Conservation (phyloP, 2,113 vertebrate genomes). For the Ranitomeya imitator region DNA sequence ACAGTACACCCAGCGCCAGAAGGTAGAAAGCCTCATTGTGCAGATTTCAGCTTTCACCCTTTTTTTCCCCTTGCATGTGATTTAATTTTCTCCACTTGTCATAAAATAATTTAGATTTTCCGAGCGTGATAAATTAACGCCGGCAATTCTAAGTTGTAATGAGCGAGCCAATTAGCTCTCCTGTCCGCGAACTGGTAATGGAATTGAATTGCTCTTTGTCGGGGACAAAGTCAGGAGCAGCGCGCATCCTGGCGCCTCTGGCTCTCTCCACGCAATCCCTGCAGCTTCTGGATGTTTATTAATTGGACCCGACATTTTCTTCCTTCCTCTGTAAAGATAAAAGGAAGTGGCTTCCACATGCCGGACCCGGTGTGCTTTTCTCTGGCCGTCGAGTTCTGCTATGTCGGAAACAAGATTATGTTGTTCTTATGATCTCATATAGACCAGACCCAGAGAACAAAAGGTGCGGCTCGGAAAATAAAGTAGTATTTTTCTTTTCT, state of each 20-base stretch:
- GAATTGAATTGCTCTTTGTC: not conserved
- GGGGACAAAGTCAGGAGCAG: not conserved
- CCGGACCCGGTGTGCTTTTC: not conserved
- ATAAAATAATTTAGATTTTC: not conserved
- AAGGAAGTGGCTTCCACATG: slow-evolving; percentile 34
- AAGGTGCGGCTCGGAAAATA: slow-evolving; percentile 6
- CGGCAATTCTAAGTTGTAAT: not conserved
- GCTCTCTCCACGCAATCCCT: not conserved
- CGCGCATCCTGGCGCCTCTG: slow-evolving; percentile 17
- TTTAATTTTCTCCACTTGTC: not conserved
- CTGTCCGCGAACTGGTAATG: not conserved
- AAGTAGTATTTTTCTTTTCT: not conserved
- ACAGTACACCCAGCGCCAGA: not conserved
- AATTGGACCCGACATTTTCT: slow-evolving; percentile 33
- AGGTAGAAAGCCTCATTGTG: not conserved
- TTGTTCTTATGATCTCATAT: slow-evolving; percentile 26
- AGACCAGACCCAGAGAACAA: not conserved
- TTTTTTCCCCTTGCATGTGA: not conserved
- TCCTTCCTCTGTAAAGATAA: slow-evolving; percentile 55
- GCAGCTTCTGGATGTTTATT: slow-evolving; percentile 47
- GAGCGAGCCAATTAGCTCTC: not conserved
- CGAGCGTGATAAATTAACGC: not conserved
- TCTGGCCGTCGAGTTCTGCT: not conserved
- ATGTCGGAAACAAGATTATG: not conserved
- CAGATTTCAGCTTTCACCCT: too few relatives aligned